A percentile compares a stretch with the other conserved stretches of the same genome.
Conservation (phyloP, 2,888 invertebrate species). For the Drosophila mulleri region DNA sequence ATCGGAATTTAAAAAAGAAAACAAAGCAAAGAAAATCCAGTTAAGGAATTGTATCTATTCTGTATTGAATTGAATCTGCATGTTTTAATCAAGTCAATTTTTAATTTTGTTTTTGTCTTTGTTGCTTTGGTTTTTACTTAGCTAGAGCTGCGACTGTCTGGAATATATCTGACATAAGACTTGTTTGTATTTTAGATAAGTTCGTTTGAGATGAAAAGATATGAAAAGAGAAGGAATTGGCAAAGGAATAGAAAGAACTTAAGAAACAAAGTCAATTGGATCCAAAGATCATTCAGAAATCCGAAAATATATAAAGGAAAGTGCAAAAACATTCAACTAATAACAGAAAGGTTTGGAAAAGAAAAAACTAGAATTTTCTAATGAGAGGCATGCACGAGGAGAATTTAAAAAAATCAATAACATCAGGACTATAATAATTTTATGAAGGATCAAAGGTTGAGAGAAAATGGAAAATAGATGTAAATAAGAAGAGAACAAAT, state of each 20-base stretch:
- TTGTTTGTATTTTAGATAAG: not conserved
- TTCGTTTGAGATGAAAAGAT: no score
- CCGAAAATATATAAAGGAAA: not conserved
- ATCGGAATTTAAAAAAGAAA: constrained; percentile 9
- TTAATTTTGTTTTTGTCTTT: not conserved
- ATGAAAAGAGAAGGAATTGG: not conserved
- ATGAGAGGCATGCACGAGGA: no score
- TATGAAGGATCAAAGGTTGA: no score
- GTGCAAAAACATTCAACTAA: not conserved
- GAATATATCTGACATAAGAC: no score
- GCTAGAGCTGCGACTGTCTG: not conserved
- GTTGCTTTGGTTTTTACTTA: not conserved
- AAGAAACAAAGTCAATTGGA: not conserved
- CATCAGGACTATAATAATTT: not conserved
- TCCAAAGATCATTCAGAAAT: no score
- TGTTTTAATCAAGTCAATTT: not conserved
- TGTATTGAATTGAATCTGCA: not conserved
- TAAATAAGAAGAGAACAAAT: no score
- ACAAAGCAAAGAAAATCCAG: not conserved
- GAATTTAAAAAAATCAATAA: not conserved
- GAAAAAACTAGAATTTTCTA: no score
- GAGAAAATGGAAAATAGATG: not conserved
- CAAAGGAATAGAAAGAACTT: not conserved
- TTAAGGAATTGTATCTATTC: not conserved
- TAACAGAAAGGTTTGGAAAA: not conserved